Percentiles rank a stretch among this genome's conserved stretches.
Conservation (phyloP, 2,888 invertebrate genomes). For the Cosmopolites sordidus region DNA sequence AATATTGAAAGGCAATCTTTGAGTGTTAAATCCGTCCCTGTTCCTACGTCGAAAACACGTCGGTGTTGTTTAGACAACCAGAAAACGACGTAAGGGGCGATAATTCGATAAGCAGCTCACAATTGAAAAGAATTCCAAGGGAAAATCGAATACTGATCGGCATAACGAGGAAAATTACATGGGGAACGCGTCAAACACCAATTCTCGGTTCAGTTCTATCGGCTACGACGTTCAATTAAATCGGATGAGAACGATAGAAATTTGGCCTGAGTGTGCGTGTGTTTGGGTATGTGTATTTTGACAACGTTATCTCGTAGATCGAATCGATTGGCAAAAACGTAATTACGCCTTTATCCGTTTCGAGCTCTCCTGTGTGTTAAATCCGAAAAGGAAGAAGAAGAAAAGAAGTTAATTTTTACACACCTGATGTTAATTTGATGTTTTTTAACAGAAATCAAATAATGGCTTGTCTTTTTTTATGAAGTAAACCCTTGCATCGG, state of each 20-base stretch:
- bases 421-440: too few species aligned
- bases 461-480: too few species aligned
- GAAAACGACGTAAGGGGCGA: slow-evolving; percentile 45
- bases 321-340: not conserved
- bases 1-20: too few species aligned
- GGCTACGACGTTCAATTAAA: slow-evolving; percentile 21
- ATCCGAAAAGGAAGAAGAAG: too few species aligned
- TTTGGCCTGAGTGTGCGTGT: slow-evolving; percentile 6
- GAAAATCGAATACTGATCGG: slow-evolving; percentile 27
- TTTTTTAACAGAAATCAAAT: too few species aligned
- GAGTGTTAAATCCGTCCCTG: too few species aligned
- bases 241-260: slow-evolving; percentile 18
- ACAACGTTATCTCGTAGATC: not conserved
- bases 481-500: too few species aligned
- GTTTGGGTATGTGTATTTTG: not conserved
- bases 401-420: too few species aligned
- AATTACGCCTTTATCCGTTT: too few species aligned
- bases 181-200: slow-evolving; percentile 10
- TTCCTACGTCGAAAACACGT: slow-evolving; percentile 27
- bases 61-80: slow-evolving; percentile 45
- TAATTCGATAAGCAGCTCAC: slow-evolving; percentile 43
- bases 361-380: too few species aligned
- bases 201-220: not conserved
- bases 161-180: slow-evolving; percentile 23
- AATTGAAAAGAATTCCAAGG: slow-evolving; percentile 21